phyloP scores from a whole-genome alignment of 2,888 invertebrate species.

The Allolobophora icterica region DNA sequence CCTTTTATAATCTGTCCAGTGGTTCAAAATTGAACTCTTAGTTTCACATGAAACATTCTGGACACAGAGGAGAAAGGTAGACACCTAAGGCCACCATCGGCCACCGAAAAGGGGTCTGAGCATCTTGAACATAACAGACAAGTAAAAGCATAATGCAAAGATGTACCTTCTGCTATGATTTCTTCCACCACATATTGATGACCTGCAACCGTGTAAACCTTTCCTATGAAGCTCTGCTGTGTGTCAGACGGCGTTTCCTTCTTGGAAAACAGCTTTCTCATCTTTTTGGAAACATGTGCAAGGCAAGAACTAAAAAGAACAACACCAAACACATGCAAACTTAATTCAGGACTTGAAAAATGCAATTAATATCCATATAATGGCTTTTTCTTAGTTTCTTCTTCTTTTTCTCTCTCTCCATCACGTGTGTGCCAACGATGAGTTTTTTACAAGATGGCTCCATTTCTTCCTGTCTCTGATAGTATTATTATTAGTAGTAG shows the following conservation, averaged over 20 bases:
- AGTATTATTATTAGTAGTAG: too few relatives aligned
- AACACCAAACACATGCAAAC: neutral
- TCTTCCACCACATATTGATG: slow-evolving; percentile 82
- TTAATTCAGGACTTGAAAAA: neutral
- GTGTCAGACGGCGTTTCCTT: slow-evolving; percentile 30
- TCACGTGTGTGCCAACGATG: too few relatives aligned
- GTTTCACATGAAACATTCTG: too few relatives aligned
- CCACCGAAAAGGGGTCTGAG: too few relatives aligned
- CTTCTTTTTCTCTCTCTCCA: too few relatives aligned
- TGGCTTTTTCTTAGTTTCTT: too few relatives aligned
- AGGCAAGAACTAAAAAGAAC: neutral
- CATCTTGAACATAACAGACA: neutral
- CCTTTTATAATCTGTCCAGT: too few relatives aligned
- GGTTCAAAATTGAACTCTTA: too few relatives aligned
- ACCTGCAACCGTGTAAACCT: slow-evolving; percentile 79
- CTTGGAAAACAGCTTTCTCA: slow-evolving; percentile 35
- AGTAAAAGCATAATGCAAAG: neutral
- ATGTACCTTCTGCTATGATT: slow-evolving; percentile 83
- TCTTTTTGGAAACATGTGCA: slow-evolving; percentile 24
- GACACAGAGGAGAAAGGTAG: too few relatives aligned
- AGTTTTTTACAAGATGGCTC: too few relatives aligned
- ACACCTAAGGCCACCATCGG: too few relatives aligned
- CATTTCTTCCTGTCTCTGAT: too few relatives aligned
- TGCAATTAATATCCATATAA: neutral
- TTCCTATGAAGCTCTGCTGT: slow-evolving; percentile 73